phyloP scores from a whole-genome alignment of 2,797 vertebrate genomes.

The Sebastes reedi region DNA sequence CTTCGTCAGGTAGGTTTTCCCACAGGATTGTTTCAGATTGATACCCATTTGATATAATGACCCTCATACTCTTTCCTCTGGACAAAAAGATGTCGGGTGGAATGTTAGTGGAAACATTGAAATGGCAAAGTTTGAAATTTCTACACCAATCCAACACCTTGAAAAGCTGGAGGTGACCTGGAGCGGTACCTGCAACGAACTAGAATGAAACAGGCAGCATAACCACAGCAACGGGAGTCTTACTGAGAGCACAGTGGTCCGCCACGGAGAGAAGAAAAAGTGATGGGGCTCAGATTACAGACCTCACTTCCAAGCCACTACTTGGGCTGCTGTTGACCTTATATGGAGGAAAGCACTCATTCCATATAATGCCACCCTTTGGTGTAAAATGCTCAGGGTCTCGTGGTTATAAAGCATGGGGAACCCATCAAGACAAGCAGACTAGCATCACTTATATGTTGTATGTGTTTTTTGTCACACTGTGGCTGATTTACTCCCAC shows the following conservation, averaged over 20 bases:
- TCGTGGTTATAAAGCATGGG: conserved; percentile 12
- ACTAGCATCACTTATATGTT: not conserved
- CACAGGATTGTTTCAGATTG: not conserved
- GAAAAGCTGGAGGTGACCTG: no score
- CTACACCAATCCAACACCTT: no score
- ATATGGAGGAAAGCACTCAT: conserved; percentile 52
- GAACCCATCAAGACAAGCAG: conserved; percentile 13
- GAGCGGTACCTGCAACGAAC: no score
- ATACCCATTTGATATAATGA: no score
- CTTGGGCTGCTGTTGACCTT: conserved; percentile 45
- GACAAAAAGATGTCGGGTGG: no score
- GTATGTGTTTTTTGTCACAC: not conserved
- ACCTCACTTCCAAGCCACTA: conserved; percentile 20
- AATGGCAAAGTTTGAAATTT: no score
- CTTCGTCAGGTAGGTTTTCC: not conserved
- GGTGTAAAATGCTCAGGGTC: conserved; percentile 22
- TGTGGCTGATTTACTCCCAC: not conserved
- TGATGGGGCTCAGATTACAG: conserved; percentile 43
- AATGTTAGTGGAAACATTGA: no score
- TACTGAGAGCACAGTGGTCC: conserved; percentile 9
- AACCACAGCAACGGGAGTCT: not conserved
- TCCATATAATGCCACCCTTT: conserved; percentile 40
- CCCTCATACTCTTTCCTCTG: no score
- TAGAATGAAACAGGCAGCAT: not conserved
- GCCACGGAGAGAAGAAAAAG: conserved; percentile 23